Percentiles rank a stretch among this genome's conserved stretches.
phyloP scores from a whole-genome alignment of 2,888 invertebrate genomes.

The Scaptomyza reducta region DNA sequence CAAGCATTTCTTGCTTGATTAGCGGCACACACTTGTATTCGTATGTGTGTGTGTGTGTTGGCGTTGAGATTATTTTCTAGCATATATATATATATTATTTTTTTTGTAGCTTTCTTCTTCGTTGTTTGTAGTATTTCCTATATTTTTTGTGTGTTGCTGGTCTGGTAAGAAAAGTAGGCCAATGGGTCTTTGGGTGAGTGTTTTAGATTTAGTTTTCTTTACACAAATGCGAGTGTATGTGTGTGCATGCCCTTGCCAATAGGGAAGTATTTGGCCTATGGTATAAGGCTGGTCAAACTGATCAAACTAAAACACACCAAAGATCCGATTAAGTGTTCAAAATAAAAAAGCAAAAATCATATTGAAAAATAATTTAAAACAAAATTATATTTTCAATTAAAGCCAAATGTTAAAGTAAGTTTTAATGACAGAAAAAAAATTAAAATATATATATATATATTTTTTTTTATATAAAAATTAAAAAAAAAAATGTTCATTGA shows the following conservation, averaged over 20 bases:
- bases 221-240: conserved; percentile 2
- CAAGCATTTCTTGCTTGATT: conserved; percentile 49
- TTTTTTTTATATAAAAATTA: too few species aligned
- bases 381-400: too few species aligned
- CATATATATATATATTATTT: conserved; percentile 46
- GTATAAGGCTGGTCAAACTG: conserved; percentile 11
- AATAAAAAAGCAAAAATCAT: too few species aligned
- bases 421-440: too few species aligned
- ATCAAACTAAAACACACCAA: too few species aligned
- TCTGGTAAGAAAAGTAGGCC: conserved; percentile 78
- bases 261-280: conserved; percentile 26
- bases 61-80: conserved; percentile 75
- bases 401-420: too few species aligned
- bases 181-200: conserved; percentile 82
- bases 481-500: too few species aligned
- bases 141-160: conserved; percentile 56
- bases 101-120: conserved; percentile 38
- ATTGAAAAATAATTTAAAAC: too few species aligned
- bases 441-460: too few species aligned
- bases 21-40: conserved; percentile 46
- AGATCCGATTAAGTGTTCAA: too few species aligned
- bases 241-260: conserved; percentile 52
- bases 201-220: conserved; percentile 66
- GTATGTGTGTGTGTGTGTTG: conserved; percentile 62
- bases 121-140: conserved; percentile 57